These are phyloP conservation scores for Zapornia atra DNA, from an alignment of 2,113 vertebrate species.

Conservation along the genomic window DNA sequence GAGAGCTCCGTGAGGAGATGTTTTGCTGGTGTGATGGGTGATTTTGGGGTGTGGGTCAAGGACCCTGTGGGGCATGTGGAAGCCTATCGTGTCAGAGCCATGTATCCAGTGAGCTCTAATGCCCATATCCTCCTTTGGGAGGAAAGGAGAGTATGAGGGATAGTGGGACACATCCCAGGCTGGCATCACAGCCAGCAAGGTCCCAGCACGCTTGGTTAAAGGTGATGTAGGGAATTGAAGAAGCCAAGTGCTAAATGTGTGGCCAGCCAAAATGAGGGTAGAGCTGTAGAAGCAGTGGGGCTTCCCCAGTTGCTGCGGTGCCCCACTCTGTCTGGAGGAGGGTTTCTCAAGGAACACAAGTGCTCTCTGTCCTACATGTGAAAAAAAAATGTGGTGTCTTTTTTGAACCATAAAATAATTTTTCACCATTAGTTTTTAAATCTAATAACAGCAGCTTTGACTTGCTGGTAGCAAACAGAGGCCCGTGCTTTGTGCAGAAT, in stretches of 20 bases:
- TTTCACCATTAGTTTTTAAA: not conserved
- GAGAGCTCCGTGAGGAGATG: accelerated
- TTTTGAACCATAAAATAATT: not conserved
- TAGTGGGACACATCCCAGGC: not conserved
- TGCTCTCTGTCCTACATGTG: not conserved
- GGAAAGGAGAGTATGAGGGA: accelerated
- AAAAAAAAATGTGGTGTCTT: not conserved
- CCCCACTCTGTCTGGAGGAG: not conserved
- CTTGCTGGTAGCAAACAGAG: not conserved
- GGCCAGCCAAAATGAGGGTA: accelerated
- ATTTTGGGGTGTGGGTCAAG: accelerated
- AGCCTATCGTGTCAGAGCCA: accelerated
- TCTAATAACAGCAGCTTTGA: not conserved
- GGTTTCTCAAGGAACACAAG: not conserved
- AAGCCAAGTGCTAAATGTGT: not conserved
- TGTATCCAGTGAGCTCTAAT: accelerated
- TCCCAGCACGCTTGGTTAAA: accelerated
- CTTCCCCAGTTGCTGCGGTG: accelerated
- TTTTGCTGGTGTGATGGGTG: not conserved
- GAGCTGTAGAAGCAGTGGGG: too few species aligned
- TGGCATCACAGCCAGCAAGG: not conserved
- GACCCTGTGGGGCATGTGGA: accelerated
- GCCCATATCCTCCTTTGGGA: accelerated
- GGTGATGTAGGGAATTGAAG: accelerated
- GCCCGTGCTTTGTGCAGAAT: not conserved